Evolutionary conservation across 2,888 invertebrate genomes (phyloP), one percentile per base, ranked within the genome.

Genomic region (Chamaedrilus cognettii): DNA sequence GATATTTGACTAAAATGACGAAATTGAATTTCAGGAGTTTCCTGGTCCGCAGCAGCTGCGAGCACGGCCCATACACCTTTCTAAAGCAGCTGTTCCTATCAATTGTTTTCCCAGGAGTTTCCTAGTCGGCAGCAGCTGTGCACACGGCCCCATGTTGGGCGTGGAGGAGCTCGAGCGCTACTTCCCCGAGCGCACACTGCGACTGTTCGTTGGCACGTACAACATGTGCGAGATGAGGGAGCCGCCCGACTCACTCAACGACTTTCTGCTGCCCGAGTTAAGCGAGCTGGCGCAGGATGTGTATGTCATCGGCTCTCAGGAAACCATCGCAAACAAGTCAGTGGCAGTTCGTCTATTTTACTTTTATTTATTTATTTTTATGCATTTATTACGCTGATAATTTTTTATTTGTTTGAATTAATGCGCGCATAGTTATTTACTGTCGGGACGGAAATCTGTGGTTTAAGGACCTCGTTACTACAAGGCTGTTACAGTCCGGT

Each of bases 221-320:
- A 97, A 97, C 82, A 96, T 96, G 94, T 95, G 94, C 84, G 95
- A 94, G 35, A 92, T 75, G 32, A 82, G 95, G 89, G 77, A 80
- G 28, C 81, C 84, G 5, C 85, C 85, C 3, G 66, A 72, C 71
- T 90, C 92, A 82, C 84, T 96, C 77, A 92, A 94, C 77, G 94
- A 96, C 82, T 93, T 96, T 80, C 89, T 96, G 78, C 87, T 96
- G 70, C 95, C 96, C 1, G 89, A 90, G 60, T 89, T 90, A 78
- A 88, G 94, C 73, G 90, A 92, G 75, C 90, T 92, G 83, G 90
- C 96, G 33, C 85, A 85, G 30, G 96, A 97, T 80, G 89, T 97
- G 77, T 90, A 96, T 79, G 94, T 90, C 2, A 91, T 97, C 76
- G 95, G 95, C 33, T 94, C 95, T 0, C 96, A 97, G 84, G 96